phyloP scores from a whole-genome alignment of 2,888 invertebrate species.

The Gnatocerus cornutus region DNA sequence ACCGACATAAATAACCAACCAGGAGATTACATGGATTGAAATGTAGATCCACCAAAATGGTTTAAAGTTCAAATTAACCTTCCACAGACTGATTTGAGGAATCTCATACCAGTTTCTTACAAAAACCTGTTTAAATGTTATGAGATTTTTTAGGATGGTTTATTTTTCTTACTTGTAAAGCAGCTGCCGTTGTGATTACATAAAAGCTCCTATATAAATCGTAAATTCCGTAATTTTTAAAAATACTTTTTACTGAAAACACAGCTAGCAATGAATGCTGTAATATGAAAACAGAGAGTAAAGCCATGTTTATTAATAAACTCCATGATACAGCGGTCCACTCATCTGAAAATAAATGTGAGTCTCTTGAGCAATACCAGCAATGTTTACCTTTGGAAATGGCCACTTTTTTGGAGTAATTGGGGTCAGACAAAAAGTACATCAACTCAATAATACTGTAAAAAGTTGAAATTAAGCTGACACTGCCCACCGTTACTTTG shows the following conservation, averaged over 20 bases:
- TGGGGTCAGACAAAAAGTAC: constrained; percentile 73
- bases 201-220: constrained; percentile 72
- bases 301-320: constrained; percentile 70
- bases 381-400: constrained; percentile 39
- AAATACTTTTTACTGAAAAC: constrained; percentile 69
- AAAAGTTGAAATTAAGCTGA: constrained; percentile 72
- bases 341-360: constrained; percentile 58
- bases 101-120: constrained; percentile 73
- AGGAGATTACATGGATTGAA: constrained; percentile 72
- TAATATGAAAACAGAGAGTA: constrained; percentile 73
- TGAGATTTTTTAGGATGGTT: too few species aligned
- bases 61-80: constrained; percentile 71
- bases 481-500: constrained; percentile 67
- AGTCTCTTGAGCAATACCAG: background rate
- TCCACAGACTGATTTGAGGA: constrained; percentile 73
- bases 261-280: constrained; percentile 76
- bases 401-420: constrained; percentile 30
- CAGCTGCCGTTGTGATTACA: constrained; percentile 70
- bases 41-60: constrained; percentile 72
- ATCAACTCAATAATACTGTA: constrained; percentile 74
- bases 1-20: constrained; percentile 76
- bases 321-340: constrained; percentile 69
- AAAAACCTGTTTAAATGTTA: constrained; percentile 67
- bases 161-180: constrained; percentile 67
- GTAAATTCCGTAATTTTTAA: constrained; percentile 69